Evolutionary conservation across 2,797 vertebrate species (phyloP), one percentile per base, ranked within the genome.

Genomic region (Chromobotia macracanthus): DNA sequence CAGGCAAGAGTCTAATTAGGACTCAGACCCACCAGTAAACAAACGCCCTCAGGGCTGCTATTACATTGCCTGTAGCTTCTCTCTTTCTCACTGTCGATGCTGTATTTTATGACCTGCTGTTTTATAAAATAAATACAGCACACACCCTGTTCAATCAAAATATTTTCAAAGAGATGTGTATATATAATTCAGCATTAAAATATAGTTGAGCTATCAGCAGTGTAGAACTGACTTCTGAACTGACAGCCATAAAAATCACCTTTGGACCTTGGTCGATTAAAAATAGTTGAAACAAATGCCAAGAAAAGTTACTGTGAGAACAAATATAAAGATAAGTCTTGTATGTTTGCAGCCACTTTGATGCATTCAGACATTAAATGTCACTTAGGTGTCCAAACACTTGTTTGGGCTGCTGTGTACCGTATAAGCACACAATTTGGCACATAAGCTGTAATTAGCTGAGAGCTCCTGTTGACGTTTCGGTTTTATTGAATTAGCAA

Each of bases 21-120:
- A 46, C 64, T 67, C 51, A 48, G 23, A 68, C 64, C 23, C 74
- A 68, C 44, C 19, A 56, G 64, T 76, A 76, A 76, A 76, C 64
- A 68, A 76, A 68, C 38, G 19, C 74, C 74, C 74, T 19, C 16
- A 48, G 74, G 64, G 44, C 21, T 76, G 35, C 50, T 76, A 58
- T 58, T 46, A 76, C 67, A 76, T 76, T 76, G 50, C 63, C 51
- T 18, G 16, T 53, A 56, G 70, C 19, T 60, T n/a, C 7, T 67
- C 16, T 46, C 46, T 75, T 67, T 68, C 74, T 56, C 50, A 46
- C 74, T 56, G 50, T 56, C 56, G 21, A 3, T 58, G 51, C 23
- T 67, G 15, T 3, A 13, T 67, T 67, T 41, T 28, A 56, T 76
- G 23, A 46, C 51, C 74, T 76, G 3, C 2, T 48, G 58, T 68